Evolutionary conservation across 2,113 vertebrate species (phyloP).

Genomic region (Embiotoca jacksoni): DNA sequence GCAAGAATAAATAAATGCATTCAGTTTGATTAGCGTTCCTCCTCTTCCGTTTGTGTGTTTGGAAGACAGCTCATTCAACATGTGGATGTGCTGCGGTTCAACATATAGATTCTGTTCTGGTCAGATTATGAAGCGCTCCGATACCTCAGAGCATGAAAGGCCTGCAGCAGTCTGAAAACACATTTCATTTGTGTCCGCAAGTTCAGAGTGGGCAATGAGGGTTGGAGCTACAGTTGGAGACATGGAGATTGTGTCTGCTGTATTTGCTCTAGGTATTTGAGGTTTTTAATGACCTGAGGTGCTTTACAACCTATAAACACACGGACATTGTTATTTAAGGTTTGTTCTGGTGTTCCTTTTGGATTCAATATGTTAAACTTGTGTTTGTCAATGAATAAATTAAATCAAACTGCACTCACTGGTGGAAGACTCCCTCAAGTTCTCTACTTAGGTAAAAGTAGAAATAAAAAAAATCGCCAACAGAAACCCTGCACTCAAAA

Average conservation of each 20-base stretch:
- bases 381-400: not conserved
- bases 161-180: constrained; percentile 7
- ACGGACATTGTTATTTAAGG: not conserved
- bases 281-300: not conserved
- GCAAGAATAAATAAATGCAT: constrained; percentile 21
- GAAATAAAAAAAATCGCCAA: not conserved
- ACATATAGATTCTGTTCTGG: constrained; percentile 1
- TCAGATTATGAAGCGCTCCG: not conserved
- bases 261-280: not conserved
- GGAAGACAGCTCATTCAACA: not conserved
- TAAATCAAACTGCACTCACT: too few species aligned
- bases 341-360: not conserved
- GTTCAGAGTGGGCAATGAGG: not conserved
- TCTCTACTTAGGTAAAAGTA: not conserved
- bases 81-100: constrained; percentile 18
- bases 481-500: not conserved
- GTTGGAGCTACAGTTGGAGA: not conserved
- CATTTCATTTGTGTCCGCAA: constrained; percentile 2
- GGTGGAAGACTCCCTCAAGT: not conserved
- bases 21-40: constrained; percentile 8
- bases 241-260: not conserved
- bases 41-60: not conserved
- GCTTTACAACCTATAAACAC: not conserved
- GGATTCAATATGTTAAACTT: not conserved
- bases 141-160: constrained; percentile 1